These are phyloP conservation scores for Panthera uncia DNA, from an alignment of 2,113 vertebrate species.

Conservation along the genomic window DNA sequence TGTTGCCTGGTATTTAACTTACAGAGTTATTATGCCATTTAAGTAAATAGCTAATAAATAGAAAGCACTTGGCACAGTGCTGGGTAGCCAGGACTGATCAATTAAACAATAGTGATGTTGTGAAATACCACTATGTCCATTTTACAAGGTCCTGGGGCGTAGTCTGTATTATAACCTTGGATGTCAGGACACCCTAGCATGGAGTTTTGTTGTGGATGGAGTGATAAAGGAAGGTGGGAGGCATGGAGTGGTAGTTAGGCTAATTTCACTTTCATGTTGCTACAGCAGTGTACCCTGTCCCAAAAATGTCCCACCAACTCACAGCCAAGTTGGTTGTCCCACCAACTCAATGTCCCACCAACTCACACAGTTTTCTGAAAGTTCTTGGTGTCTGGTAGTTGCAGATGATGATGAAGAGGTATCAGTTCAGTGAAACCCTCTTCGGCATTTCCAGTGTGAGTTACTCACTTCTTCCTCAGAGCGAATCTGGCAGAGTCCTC, in stretches of 20 bases:
- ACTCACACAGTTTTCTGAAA: neutral
- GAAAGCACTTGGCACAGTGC: neutral
- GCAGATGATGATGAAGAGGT: fast-evolving
- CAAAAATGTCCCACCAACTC: neutral
- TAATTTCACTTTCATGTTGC: neutral
- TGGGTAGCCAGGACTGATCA: neutral
- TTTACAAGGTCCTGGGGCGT: neutral
- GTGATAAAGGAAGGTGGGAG: neutral
- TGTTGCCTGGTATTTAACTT: neutral
- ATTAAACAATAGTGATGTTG: neutral
- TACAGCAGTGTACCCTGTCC: neutral
- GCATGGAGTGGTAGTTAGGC: too few species aligned
- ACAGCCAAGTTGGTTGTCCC: neutral
- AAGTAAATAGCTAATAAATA: neutral
- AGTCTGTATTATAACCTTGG: neutral
- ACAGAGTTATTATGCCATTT: neutral
- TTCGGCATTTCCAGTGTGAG: neutral
- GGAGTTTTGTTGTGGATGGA: neutral
- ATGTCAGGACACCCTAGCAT: neutral
- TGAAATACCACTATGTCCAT: neutral
- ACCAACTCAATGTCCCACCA: neutral
- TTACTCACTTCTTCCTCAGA: neutral
- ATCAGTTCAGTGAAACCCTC: neutral
- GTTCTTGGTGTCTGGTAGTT: neutral
- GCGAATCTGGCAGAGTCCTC: fast-evolving